These are phyloP conservation scores for Parotia lawesii DNA, from an alignment of 2,113 vertebrate species.

Conservation along the genomic window DNA sequence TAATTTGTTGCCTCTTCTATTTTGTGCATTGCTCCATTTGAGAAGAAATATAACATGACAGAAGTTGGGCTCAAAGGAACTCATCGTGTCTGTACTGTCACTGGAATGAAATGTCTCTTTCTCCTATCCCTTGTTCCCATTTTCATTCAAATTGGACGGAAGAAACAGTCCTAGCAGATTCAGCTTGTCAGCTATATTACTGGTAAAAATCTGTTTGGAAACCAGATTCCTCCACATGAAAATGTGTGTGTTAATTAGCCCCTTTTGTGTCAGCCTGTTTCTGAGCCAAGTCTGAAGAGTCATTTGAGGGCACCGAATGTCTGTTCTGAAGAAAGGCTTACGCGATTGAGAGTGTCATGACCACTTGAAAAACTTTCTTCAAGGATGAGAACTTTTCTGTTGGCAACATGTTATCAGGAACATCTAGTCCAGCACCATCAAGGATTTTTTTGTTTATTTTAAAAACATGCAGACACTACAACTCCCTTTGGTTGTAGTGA, in stretches of 20 bases:
- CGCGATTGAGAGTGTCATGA: constrained; percentile 54
- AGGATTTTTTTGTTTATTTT: constrained; percentile 64
- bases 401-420: constrained; percentile 63
- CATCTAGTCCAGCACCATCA: constrained; percentile 57
- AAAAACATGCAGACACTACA: constrained; percentile 55
- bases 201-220: constrained; percentile 65
- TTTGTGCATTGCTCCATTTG: not conserved
- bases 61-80: constrained; percentile 4
- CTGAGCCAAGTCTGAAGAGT: constrained; percentile 61
- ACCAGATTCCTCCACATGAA: constrained; percentile 68
- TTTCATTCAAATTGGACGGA: constrained; percentile 56
- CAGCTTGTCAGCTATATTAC: constrained; percentile 56
- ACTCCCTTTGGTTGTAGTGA: constrained; percentile 22
- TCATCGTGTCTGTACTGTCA: not conserved
- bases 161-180: constrained; percentile 50
- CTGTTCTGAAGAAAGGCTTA: constrained; percentile 48
- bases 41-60: constrained; percentile 4
- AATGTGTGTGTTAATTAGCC: constrained; percentile 52
- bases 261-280: constrained; percentile 55
- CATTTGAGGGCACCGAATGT: constrained; percentile 51
- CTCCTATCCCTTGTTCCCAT: constrained; percentile 17
- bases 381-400: constrained; percentile 63
- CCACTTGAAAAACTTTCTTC: constrained; percentile 62
- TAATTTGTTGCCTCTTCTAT: not conserved
- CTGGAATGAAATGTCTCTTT: constrained; percentile 31